Evolutionary conservation across 2,797 vertebrate genomes (phyloP).

Genomic region (Threskiornis aethiopicus): DNA sequence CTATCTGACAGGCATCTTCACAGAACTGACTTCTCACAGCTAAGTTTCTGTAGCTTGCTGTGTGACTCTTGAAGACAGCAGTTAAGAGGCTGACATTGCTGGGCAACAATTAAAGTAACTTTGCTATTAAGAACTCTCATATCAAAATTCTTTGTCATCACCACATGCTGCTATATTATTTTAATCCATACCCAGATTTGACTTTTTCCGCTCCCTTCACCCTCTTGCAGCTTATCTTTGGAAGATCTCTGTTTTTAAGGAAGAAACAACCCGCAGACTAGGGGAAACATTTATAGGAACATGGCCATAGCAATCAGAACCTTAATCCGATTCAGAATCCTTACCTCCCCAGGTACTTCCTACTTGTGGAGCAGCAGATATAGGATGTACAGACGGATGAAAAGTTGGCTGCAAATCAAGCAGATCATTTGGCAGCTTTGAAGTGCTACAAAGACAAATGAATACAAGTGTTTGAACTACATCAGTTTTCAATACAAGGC

Average conservation of each 20-base stretch:
- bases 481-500: not conserved
- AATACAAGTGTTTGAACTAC: slow-evolving; percentile 43
- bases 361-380: slow-evolving; percentile 84
- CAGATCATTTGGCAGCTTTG: slow-evolving; percentile 91
- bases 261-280: not conserved
- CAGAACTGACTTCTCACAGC: not conserved
- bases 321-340: not conserved
- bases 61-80: not conserved
- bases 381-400: slow-evolving; percentile 84
- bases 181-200: not conserved
- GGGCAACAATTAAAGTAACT: not conserved
- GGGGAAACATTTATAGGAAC: not conserved
- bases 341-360: slow-evolving; percentile 96
- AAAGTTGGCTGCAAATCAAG: slow-evolving; percentile 95
- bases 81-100: not conserved
- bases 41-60: not conserved
- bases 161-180: not conserved
- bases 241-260: not conserved
- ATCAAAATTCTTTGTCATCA: not conserved
- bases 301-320: not conserved
- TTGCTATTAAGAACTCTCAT: not conserved
- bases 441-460: slow-evolving; percentile 81
- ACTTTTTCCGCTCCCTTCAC: not conserved
- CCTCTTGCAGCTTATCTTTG: not conserved
- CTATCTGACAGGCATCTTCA: not conserved